Evolutionary conservation across 2,888 invertebrate species (phyloP), one percentile per base, ranked within the genome.

Genomic region (Notodromas monacha): DNA sequence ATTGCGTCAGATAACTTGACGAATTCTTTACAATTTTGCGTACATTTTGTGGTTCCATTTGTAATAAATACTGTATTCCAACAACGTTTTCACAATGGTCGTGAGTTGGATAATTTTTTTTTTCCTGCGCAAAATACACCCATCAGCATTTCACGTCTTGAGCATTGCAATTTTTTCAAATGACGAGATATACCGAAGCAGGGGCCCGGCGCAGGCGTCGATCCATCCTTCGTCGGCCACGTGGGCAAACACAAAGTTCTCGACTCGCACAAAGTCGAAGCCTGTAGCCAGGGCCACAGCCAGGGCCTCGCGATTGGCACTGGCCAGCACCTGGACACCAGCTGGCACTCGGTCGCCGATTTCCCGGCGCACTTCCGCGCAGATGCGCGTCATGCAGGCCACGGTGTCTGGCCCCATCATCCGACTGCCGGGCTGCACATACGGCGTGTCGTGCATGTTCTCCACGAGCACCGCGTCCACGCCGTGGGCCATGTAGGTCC

Each of bases 391-490:
- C 68, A 74, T 69, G 21, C 56, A 47, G 1, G 69, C 60, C 2
- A 57, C 54, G 10, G 60, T 58, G 49, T 72, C 72, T 1, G 69
- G 64, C 3, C 60, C 60, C 30, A 67, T 44, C 28, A 56, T 41
- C 28, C 49, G 45, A 2, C 56, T 48, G n/a, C n/a, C n/a, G n/a
- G n/a, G n/a, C 40, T 56, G 57, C 2, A 64, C 42, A 41, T 70
- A 73, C 0, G 72, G 70, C 13, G 67, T 45, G 42, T 72, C 70
- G 41, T 68, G 61, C 70, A 72, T 72, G 43, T 72, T 72, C 52
- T 72, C 70, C 8, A 73, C 49, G 26, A 70, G 42, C 14, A 72
- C 48, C 2, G 58, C 65, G 47, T 69, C 63, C 42, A 67, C 41
- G 32, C 55, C 47, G 36, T 55, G 46, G 21, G 57, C 50, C 30